phyloP scores from a whole-genome alignment of 2,888 invertebrate genomes.

The Hipparchia sbordonii region DNA sequence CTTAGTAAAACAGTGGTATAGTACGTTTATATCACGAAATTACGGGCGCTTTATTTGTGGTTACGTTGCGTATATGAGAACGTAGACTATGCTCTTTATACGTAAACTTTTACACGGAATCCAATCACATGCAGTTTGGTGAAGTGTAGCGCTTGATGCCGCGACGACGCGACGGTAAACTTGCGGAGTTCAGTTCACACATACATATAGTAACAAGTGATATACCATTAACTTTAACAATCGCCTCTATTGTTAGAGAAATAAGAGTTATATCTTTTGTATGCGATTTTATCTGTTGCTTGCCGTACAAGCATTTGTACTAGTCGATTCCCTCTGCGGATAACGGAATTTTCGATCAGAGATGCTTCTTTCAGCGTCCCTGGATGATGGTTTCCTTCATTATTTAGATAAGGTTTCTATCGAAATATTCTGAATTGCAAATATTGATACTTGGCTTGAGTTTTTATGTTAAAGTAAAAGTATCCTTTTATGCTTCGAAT shows the following conservation, averaged over 20 bases:
- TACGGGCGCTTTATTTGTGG: no score
- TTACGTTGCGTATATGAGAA: conserved; percentile 37
- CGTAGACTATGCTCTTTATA: conserved; percentile 65
- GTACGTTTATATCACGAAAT: no score
- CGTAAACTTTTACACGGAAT: conserved; percentile 68
- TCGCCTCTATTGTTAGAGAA: conserved; percentile 14
- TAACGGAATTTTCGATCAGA: conserved; percentile 77
- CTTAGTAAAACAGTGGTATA: no score
- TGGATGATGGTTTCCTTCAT: conserved; percentile 59
- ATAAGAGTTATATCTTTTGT: conserved; percentile 21
- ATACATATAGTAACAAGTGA: conserved; percentile 39
- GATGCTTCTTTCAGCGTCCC: conserved; percentile 57
- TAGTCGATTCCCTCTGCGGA: conserved; percentile 73
- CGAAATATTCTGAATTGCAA: background rate
- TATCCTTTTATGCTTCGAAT: background rate
- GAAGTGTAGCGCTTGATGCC: conserved; percentile 49
- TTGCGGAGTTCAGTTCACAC: conserved; percentile 53
- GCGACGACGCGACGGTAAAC: conserved; percentile 54
- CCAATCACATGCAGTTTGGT: conserved; percentile 67
- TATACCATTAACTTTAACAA: conserved; percentile 3
- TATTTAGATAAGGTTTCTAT: conserved; percentile 38
- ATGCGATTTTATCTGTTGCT: conserved; percentile 7
- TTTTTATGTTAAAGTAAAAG: background rate
- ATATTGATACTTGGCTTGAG: no score
- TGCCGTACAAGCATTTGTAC: conserved; percentile 48